Percentiles rank a stretch among this genome's conserved stretches.
phyloP scores from a whole-genome alignment of 2,797 vertebrate genomes.

The Rhabdomys pumilio region DNA sequence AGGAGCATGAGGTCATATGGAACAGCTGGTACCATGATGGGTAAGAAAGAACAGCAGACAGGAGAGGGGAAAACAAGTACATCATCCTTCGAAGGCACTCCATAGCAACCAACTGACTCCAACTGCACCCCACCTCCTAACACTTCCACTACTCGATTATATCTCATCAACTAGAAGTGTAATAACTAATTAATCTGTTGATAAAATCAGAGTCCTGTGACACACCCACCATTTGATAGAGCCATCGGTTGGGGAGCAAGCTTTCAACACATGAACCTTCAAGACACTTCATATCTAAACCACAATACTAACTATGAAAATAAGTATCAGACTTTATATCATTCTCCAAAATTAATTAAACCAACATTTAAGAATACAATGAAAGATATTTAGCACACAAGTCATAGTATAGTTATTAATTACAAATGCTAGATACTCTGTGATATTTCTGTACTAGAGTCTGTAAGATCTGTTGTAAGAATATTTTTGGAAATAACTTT shows the following conservation, averaged over 20 bases:
- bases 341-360: neutral
- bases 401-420: neutral
- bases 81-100: neutral
- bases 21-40: neutral
- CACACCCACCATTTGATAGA: neutral
- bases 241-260: neutral
- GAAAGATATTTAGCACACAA: neutral
- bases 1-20: too few species aligned
- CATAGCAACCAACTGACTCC: neutral
- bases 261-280: neutral
- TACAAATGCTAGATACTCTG: neutral
- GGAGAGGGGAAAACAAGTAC: neutral
- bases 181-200: neutral
- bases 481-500: neutral
- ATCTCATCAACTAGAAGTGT: neutral
- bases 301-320: neutral
- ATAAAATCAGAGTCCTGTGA: neutral
- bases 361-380: neutral
- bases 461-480: neutral
- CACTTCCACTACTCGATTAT: neutral
- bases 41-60: neutral
- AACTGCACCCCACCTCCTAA: neutral
- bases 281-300: neutral
- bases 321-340: neutral
- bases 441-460: neutral